Evolutionary conservation across 2,888 invertebrate species (phyloP), one percentile per base, ranked within the genome.

Genomic region (Lasioglossum pauxillum): DNA sequence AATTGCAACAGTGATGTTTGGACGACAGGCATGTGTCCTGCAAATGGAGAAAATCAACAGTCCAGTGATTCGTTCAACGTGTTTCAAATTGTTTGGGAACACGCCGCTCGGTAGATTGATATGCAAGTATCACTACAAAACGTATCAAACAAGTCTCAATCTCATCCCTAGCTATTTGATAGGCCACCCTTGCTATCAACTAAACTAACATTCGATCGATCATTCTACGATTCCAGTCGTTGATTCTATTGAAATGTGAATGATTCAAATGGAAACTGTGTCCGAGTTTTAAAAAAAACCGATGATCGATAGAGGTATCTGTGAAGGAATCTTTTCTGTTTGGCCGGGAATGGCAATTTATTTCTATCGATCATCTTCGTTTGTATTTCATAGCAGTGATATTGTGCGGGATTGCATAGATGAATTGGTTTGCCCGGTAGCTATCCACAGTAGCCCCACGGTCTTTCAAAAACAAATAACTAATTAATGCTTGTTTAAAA

Each of bases 181-280:
- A 31, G 16, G 2, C 31, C 16, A 31, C 64, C 64, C 67, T 35
- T 31, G 67, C 35, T 19, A 19, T 35, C 35, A 67, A 23, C 67
- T 35, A 67, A 31, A 67, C 35, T 67, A 35, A 67, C 85, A 53
- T 67, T 60, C 69, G 76, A 74, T 60, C 76, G 84, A 84, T 80
- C 71, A 75, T 60, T 19, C 44, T 27, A 19, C 75, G 19, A 12
- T 53, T 27, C 7, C 12, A 27, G 44, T 23, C 60, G 60, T 75
- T 64, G 44, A 75, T 31, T 75, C 41, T 64, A 31, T 41, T 41
- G 44, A 75, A 64, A 41, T 35, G 23, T 23, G 44, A 60, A 31
- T 19, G 60, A 64, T 35, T 35, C 67, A 10, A 67, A 35, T 67
- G 23, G 67, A 35, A 67, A 67, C 67, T 67, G 67, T 67, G 67